Evolutionary conservation across 1,140 invertebrate genomes (phyloP), one percentile per base, ranked within the genome.

Genomic region (Rhysida immarginata): DNA sequence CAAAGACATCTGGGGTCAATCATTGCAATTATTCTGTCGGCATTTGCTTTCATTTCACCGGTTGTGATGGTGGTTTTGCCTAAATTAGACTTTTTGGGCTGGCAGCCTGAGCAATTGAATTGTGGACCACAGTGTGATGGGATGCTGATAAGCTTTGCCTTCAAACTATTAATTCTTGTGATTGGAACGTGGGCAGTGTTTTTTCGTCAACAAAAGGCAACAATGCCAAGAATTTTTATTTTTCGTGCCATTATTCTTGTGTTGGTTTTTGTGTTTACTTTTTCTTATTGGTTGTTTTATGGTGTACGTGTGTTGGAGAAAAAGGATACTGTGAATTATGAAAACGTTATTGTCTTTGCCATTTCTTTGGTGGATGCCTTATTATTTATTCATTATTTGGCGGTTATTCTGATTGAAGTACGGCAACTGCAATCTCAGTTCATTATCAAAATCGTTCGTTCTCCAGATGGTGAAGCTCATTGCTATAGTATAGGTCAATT

Each of bases 241-340:
- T 92, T 94, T 66, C 78, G 91, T 63, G 83, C 89, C 0, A 78
- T 90, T 60, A 83, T 96, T 21, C 73, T 96, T 48, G 77, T 91
- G 14, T 78, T 97, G 29, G 81, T 95, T n/a, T 81, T 92, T 49
- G 78, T 97, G 13, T 87, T 93, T 67, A 89, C 85, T 55, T 93
- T 96, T 74, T 84, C 91, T 16, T 96, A 92, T 73, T 99, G 95
- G 94, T 74, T 98, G 0, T 98, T 98, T 70, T 99, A 96, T 67
- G 82, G 90, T 62, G 89, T 94, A 44, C 83, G 95, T 77, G 81
- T 91, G 60, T 56, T 76, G 59, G 66, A 75, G 66, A 64, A 69
- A 58, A 54, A 67, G 63, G 59, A 68, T 55, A 56, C 66, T 29
- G 58, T 59, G 8, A 57, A 53, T 27, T 65, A 65, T 58, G 57